Evolutionary conservation across 1,140 invertebrate genomes (phyloP), one percentile per base, ranked within the genome.

Genomic region (Augochlora pura): DNA sequence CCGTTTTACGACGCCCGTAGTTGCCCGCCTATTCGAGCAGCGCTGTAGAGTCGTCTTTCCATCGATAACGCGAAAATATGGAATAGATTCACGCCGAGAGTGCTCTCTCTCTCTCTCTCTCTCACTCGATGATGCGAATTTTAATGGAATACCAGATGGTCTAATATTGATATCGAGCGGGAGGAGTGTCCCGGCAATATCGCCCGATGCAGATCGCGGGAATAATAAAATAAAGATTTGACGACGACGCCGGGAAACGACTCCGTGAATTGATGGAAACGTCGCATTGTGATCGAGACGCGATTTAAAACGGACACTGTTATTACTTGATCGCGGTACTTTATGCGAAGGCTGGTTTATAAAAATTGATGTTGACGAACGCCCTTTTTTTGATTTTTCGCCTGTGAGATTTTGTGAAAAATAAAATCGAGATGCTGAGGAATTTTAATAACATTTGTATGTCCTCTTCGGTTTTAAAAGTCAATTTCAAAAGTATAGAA

Each of bases 141-240:
- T 74, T 62, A 79, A 73, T 74, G 77, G 54, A 67, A 79, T 62
- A 39, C 77, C 77, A 79, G 70, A 74, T 79, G 77, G 77, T 74
- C 63, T 79, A 79, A 66, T 74, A 79, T 74, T 52, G 77, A 79
- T 74, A 79, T 66, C 63, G 77, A 38, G 27, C 25, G 49, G 38
- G 18, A 12, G 65, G 25, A 52, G 63, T 67, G 52, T 74, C 63
- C 25, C 25, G 25, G 71, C 49, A 66, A 79, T 74, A 74, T 66
- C 63, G 25, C 16, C 16, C 39, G 71, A 74, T 74, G 64, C 66
- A 71, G 62, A 66, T 62, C 77, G 32, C 23, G 60, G 65, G 76
- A 78, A 78, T 78, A 72, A 78, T 78, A 78, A 78, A 72, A 78
- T 65, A 72, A 72, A 77, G 76, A 77, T 77, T 63, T 27, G 46